Evolutionary conservation across 1,140 invertebrate species (phyloP), one percentile per base, ranked within the genome.

Genomic region (Eupeodes corollae): DNA sequence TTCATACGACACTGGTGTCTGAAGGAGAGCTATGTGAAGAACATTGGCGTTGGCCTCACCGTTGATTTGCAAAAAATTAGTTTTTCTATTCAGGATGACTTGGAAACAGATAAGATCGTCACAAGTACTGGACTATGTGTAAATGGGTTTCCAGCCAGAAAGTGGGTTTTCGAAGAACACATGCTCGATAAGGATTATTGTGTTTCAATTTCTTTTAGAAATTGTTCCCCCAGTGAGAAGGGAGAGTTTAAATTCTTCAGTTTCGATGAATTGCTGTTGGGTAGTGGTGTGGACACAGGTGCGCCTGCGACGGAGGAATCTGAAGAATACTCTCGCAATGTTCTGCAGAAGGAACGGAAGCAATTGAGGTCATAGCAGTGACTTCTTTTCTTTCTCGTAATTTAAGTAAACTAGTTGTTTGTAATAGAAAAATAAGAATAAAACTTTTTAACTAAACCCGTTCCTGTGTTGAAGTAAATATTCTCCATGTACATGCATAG

Each of bases 1-100:
- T 96, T 95, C 67, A 93, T 83, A 65, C 75, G 93, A 48, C 75
- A 86, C 61, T 97, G 93, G 93, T 85, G 86, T 53, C 71, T 97
- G n/a, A 97, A 98, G 73, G 94, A 98, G 67, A 88, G 88, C 67
- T 92, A 91, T 65, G 83, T 92, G 0, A 98, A 97, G 73, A 91
- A 91, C 48, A 74, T 84, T 40, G 91, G 92, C 16, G 71, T 83
- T 14, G 93, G 93, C 19, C 82, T 98, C 37, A 82, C 80, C 1
- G 73, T 86, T 53, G 79, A 88, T 56, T 72, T 97, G 16, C 67
- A 76, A 52, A 73, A 80, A 51, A 76, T 96, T 18, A 79, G 78
- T 67, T 97, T 96, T 69, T 61, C 73, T 50, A 72, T 87, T 19
- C 72, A 74, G 18, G 51, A 69, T 37, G 45, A 55, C 60, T 59